Percentiles rank a stretch among this genome's conserved stretches.
These are phyloP conservation scores for Phortica magna DNA, from an alignment of 2,888 invertebrate species.

Conservation along the genomic window DNA sequence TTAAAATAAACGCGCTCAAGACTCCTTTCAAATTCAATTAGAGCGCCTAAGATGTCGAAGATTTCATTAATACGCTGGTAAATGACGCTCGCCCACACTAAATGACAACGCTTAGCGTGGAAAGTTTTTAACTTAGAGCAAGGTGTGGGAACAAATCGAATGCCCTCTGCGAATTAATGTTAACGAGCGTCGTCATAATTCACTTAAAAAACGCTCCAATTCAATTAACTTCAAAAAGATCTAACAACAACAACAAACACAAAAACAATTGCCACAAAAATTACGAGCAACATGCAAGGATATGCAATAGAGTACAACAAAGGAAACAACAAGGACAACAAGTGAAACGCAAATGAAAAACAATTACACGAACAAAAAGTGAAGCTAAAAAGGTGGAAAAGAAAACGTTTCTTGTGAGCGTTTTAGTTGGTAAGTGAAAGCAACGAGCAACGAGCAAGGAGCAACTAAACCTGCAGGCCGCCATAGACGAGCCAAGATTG, in stretches of 20 bases:
- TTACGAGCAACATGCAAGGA: constrained; percentile 43
- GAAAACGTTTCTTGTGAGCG: neutral
- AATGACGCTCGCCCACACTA: neutral
- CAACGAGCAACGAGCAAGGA: neutral
- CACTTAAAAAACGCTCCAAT: constrained; percentile 61
- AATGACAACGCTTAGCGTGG: no score
- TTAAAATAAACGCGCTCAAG: constrained; percentile 25
- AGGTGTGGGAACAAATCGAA: neutral
- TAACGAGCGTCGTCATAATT: constrained; percentile 60
- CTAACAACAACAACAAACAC: constrained; percentile 5
- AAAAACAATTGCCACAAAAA: constrained; percentile 49
- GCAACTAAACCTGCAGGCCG: neutral
- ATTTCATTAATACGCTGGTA: constrained; percentile 16
- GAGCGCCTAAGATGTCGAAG: constrained; percentile 11
- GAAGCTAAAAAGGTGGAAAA: constrained; percentile 61
- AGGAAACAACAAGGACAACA: constrained; percentile 36
- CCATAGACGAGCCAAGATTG: neutral
- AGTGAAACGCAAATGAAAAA: constrained; percentile 57
- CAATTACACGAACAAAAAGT: constrained; percentile 62
- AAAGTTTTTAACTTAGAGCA: neutral
- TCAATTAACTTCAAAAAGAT: constrained; percentile 71
- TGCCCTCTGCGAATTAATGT: constrained; percentile 55
- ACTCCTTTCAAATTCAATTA: constrained; percentile 29
- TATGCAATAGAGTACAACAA: constrained; percentile 39
- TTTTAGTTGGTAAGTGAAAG: constrained; percentile 35